These are phyloP conservation scores for Macaria liturata DNA, from an alignment of 2,888 invertebrate genomes.

Conservation along the genomic window DNA sequence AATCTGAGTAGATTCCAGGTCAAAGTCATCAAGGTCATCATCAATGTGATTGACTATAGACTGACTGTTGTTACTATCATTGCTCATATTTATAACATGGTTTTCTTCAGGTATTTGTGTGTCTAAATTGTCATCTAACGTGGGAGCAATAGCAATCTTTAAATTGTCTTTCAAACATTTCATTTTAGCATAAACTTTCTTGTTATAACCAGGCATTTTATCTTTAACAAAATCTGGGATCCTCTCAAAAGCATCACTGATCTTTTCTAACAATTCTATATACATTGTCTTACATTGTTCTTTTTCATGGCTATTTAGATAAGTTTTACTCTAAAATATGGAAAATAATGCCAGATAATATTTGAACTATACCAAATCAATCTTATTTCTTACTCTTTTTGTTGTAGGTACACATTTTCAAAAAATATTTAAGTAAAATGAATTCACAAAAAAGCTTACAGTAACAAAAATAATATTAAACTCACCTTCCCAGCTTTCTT, in stretches of 20 bases:
- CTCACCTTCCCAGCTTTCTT: conserved; percentile 46
- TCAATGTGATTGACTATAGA: conserved; percentile 43
- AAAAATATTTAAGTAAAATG: too few species aligned
- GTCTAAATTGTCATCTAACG: conserved; percentile 56
- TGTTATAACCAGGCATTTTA: conserved; percentile 84
- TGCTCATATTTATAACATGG: conserved; percentile 36
- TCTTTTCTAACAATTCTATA: conserved; percentile 85
- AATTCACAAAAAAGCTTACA: too few species aligned
- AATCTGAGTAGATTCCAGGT: conserved; percentile 46
- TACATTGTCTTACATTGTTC: conserved; percentile 79
- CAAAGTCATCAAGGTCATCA: conserved; percentile 55
- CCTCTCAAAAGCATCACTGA: conserved; percentile 84
- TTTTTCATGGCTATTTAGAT: conserved; percentile 41
- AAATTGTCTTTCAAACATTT: conserved; percentile 83
- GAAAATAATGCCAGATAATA: not conserved
- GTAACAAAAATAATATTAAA: too few species aligned
- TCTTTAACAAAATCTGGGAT: conserved; percentile 85
- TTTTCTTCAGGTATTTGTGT: conserved; percentile 34
- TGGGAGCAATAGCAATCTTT: conserved; percentile 66
- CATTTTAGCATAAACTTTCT: conserved; percentile 79
- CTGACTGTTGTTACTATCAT: conserved; percentile 39
- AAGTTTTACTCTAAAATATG: conserved; percentile 41
- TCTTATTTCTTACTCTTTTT: too few species aligned
- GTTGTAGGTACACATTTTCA: too few species aligned
- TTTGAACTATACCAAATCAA: too few species aligned